Percentiles rank a stretch among this genome's conserved stretches.
Evolutionary conservation across 2,888 invertebrate genomes (phyloP).

Genomic region (Sarcophaga caerulescens): DNA sequence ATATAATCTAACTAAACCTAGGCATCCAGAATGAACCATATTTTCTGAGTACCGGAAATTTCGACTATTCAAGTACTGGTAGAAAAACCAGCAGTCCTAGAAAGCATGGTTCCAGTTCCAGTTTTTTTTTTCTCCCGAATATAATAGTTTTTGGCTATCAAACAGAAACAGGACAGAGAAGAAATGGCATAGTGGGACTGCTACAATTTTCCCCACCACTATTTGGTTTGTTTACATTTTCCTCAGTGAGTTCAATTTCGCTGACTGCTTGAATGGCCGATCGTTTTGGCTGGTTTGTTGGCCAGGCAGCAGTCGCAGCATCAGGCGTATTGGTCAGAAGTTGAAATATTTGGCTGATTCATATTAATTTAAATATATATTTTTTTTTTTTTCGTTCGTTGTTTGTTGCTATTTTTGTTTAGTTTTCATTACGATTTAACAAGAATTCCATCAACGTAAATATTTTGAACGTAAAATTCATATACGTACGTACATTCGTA

Average conservation of each 20-base stretch:
- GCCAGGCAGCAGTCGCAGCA: neutral
- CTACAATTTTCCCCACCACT: constrained; percentile 24
- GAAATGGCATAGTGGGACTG: too few species aligned
- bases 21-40: too few species aligned
- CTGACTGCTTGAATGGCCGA: neutral
- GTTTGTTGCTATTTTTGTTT: too few species aligned
- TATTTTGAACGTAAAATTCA: constrained; percentile 53
- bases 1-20: too few species aligned
- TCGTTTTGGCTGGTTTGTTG: neutral
- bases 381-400: neutral
- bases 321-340: constrained; percentile 16
- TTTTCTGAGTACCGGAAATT: too few species aligned
- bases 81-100: too few species aligned
- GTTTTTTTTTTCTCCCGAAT: too few species aligned
- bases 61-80: too few species aligned
- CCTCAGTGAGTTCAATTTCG: neutral
- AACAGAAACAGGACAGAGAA: too few species aligned
- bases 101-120: too few species aligned
- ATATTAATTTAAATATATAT: neutral
- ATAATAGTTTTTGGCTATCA: too few species aligned
- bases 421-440: neutral
- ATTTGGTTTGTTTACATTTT: constrained; percentile 9
- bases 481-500: neutral
- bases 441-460: constrained; percentile 45
- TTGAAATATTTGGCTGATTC: constrained; percentile 43